These are phyloP conservation scores for Deilephila elpenor DNA, from an alignment of 2,888 invertebrate genomes.

Conservation along the genomic window DNA sequence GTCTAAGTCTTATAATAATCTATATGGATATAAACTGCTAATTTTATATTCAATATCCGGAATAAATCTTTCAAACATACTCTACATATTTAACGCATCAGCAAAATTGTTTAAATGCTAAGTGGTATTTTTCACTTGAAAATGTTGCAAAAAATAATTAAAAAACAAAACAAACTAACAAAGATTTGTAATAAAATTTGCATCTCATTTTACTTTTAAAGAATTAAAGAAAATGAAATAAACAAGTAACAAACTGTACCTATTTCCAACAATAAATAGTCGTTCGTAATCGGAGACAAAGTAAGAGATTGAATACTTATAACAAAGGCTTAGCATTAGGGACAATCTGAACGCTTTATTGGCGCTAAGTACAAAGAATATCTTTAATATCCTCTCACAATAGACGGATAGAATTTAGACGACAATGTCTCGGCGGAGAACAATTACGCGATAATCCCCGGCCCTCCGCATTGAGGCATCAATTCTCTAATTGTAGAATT, in stretches of 20 bases:
- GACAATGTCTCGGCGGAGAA: constrained; percentile 24
- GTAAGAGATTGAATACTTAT: constrained; percentile 17
- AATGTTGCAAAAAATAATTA: too few species aligned
- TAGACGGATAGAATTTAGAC: constrained; percentile 25
- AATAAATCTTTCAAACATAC: too few species aligned
- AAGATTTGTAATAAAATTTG: too few species aligned
- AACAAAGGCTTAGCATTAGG: constrained; percentile 26
- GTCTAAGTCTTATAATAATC: too few species aligned
- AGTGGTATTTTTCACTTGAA: too few species aligned
- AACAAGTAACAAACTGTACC: background rate
- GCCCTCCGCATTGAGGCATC: constrained; percentile 35
- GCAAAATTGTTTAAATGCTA: too few species aligned
- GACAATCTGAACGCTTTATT: constrained; percentile 25
- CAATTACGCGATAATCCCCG: constrained; percentile 28
- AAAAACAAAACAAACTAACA: too few species aligned
- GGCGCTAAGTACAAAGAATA: constrained; percentile 25
- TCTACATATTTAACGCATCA: too few species aligned
- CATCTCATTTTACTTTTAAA: too few species aligned
- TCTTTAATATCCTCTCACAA: constrained; percentile 25
- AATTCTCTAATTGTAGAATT: constrained; percentile 32
- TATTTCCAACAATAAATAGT: background rate
- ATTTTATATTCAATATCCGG: too few species aligned
- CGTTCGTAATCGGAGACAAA: constrained; percentile 2
- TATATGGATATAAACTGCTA: too few species aligned
- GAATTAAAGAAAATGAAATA: background rate